A percentile compares a stretch with the other conserved stretches of the same genome.
phyloP scores from a whole-genome alignment of 2,888 invertebrate species.

The Blastobasis lacticolella region DNA sequence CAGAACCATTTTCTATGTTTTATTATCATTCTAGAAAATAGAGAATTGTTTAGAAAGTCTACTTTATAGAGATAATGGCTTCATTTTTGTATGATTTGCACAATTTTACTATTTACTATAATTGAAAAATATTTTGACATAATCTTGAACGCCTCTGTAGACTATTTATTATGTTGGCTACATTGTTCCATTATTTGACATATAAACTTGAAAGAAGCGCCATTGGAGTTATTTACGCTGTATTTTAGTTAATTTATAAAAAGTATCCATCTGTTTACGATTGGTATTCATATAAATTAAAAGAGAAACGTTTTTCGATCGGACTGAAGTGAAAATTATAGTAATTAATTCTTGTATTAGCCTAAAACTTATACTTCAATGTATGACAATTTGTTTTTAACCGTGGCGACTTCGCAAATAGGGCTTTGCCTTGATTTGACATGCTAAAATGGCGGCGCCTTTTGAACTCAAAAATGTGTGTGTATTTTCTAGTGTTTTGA shows the following conservation, averaged over 20 bases:
- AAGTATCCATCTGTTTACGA: conserved; percentile 9
- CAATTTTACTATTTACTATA: background rate
- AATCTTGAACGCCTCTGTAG: background rate
- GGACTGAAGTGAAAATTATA: background rate
- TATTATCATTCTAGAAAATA: too few relatives aligned
- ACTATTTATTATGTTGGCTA: conserved; percentile 33
- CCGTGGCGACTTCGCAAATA: conserved; percentile 53
- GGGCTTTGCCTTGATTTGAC: conserved; percentile 53
- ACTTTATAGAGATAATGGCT: background rate
- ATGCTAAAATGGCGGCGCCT: conserved; percentile 72
- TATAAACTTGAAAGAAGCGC: conserved; percentile 70
- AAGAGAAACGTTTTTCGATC: conserved; percentile 8
- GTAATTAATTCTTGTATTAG: conserved; percentile 8
- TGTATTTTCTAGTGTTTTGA: conserved; percentile 21
- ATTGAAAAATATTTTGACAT: background rate
- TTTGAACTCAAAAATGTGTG: conserved; percentile 56
- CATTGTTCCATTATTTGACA: conserved; percentile 25
- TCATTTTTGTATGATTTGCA: background rate
- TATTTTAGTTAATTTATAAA: conserved; percentile 27
- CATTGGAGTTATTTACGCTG: conserved; percentile 37
- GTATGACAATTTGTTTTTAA: conserved; percentile 60
- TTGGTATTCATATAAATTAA: conserved; percentile 12
- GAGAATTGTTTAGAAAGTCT: too few relatives aligned
- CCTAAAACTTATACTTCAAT: conserved; percentile 16
- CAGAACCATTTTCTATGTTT: too few relatives aligned